Evolutionary conservation across 2,113 vertebrate species (phyloP).

Genomic region (Sinocyclocheilus maitianheensis): DNA sequence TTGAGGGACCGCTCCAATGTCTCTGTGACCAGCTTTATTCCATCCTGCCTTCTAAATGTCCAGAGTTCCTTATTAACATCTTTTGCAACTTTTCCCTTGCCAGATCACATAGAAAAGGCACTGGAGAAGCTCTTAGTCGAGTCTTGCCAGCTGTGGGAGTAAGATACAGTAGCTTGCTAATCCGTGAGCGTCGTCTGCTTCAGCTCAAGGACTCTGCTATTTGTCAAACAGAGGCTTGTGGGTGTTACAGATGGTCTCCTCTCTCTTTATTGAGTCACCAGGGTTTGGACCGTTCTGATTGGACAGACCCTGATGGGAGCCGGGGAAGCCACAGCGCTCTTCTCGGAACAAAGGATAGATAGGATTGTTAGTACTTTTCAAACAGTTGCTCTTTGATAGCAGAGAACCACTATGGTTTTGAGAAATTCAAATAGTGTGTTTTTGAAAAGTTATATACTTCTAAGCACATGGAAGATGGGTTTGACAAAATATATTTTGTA

Average conservation of each 20-base stretch:
- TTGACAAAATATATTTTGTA: neutral
- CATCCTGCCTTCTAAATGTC: neutral
- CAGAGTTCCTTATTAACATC: conserved; percentile 21
- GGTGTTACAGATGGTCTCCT: conserved; percentile 42
- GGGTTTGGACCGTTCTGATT: conserved; percentile 43
- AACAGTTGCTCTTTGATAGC: conserved; percentile 25
- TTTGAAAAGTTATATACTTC: neutral
- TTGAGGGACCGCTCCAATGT: neutral
- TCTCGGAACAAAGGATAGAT: conserved; percentile 4
- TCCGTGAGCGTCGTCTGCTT: conserved; percentile 33
- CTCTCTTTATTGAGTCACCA: conserved; percentile 47
- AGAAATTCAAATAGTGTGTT: neutral
- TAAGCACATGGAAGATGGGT: neutral
- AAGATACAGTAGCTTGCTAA: conserved; percentile 49
- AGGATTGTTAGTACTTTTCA: conserved; percentile 29
- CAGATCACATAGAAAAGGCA: conserved; percentile 30
- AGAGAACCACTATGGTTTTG: neutral
- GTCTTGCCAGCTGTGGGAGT: conserved; percentile 36
- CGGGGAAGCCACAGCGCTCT: conserved; percentile 2
- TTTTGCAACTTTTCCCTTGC: conserved; percentile 30
- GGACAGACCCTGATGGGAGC: conserved; percentile 21
- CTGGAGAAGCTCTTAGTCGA: conserved; percentile 10
- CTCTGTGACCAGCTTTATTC: conserved; percentile 14
- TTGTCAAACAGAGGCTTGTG: conserved; percentile 38
- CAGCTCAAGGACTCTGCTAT: conserved; percentile 49